Conservation (phyloP, 1,140 invertebrate species). For the Drosophila orosa region DNA sequence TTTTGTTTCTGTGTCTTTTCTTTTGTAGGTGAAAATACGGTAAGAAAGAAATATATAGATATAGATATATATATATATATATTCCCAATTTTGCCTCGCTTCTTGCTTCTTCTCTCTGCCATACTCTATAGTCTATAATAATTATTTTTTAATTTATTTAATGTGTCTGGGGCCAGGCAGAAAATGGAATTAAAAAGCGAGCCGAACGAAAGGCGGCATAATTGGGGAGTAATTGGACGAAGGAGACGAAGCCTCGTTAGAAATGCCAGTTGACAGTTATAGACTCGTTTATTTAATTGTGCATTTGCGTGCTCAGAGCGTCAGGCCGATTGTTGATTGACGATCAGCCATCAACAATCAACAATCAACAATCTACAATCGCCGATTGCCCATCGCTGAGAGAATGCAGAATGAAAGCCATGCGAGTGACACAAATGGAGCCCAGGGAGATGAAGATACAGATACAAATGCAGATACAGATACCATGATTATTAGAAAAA, state of each 20-base stretch:
- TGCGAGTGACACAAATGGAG: conserved; percentile 54
- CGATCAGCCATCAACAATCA: not conserved
- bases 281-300: conserved; percentile 68
- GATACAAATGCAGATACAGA: not conserved
- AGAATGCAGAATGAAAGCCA: conserved; percentile 61
- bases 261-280: conserved; percentile 57
- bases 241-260: conserved; percentile 43
- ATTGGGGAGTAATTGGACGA: conserved; percentile 32
- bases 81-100: conserved; percentile 48
- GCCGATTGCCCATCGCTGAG: conserved; percentile 8
- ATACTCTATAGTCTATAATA: conserved; percentile 63
- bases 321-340: not conserved
- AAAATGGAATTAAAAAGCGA: conserved; percentile 26
- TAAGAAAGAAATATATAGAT: conserved; percentile 38
- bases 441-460: conserved; percentile 10
- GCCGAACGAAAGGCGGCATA: conserved; percentile 35
- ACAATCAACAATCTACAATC: conserved; percentile 10
- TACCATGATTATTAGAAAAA: conserved; percentile 18
- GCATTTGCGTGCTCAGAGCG: conserved; percentile 63
- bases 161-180: conserved; percentile 27
- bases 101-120: conserved; percentile 27
- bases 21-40: conserved; percentile 78
- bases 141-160: conserved; percentile 64
- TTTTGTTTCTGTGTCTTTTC: conserved; percentile 42
- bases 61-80: conserved; percentile 18